Evolutionary conservation across 2,113 vertebrate species (phyloP), one percentile per base, ranked within the genome.

Genomic region (Hirundichthys speculiger): DNA sequence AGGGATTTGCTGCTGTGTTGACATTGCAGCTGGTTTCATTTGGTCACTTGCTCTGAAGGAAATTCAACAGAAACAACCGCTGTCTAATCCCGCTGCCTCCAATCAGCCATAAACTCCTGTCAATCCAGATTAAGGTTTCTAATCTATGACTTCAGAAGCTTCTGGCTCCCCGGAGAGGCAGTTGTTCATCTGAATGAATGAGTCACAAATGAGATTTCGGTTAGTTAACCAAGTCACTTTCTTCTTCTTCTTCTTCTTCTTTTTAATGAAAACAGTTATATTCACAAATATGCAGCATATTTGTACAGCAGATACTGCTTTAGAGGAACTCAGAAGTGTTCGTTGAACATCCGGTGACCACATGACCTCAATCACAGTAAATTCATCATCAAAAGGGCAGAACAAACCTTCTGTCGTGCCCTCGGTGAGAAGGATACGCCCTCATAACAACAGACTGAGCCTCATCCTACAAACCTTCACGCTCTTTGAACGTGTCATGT

Each of bases 81-180:
- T 49, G 40, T 54, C 58, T 88, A 88, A 91, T 92, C 79, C 86
- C 38, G 16, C 66, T 42, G 39, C 58, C 57, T 86, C 47, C 80
- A 90, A 91, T 92, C 82, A 76, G 41, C 12, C 5, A 19, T 62
- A 68, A 79, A 68, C 51, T 74, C 71, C 63, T 67, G 72, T 77
- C 76, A 80, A 69, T 85, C 82, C 84, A 86, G 83, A 91, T 92
- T 88, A 90, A 19, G 52, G 19, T 16, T 60, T 80, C 62, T 86
- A 82, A 81, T 82, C 67, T 83, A 68, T 79, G 66, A 75, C 73
- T 80, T 73, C 38, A 47, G 62, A 43, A 40, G 46, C 61, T 67
- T 25, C 42, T 43, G 56, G 45, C 38, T 55, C 55, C 13, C 40
- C 5, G 24, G 50, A 47, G 55, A 61, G 15, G 13, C 21, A 22